Evolutionary conservation across 2,888 invertebrate genomes (phyloP).

Genomic region (Zootermopsis nevadensis): DNA sequence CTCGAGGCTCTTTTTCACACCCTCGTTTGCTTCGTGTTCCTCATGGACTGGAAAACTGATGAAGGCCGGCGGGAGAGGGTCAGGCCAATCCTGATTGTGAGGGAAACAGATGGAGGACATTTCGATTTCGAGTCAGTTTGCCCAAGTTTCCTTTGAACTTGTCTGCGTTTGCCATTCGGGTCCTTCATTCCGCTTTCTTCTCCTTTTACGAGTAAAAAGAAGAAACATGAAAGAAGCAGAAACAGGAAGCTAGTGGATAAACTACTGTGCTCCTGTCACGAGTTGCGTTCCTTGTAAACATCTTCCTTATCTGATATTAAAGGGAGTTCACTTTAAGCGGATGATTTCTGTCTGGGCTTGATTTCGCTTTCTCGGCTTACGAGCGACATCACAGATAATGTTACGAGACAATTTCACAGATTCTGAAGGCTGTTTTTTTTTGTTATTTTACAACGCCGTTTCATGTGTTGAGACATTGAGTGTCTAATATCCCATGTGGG

Average conservation of each 20-base stretch:
- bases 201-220: not conserved
- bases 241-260: conserved; percentile 22
- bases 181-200: not conserved
- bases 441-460: too few species aligned
- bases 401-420: too few species aligned
- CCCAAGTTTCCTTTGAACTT: conserved; percentile 39
- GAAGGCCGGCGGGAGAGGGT: not conserved
- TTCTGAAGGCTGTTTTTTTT: too few species aligned
- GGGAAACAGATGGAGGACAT: conserved; percentile 16
- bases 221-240: conserved; percentile 11
- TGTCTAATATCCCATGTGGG: too few species aligned
- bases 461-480: too few species aligned
- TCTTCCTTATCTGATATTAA: conserved; percentile 7
- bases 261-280: not conserved
- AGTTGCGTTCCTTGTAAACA: conserved; percentile 13
- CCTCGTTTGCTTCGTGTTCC: conserved; percentile 8
- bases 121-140: conserved; percentile 27
- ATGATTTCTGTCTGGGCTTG: too few species aligned
- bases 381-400: too few species aligned
- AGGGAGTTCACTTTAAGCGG: not conserved
- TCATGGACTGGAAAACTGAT: conserved; percentile 38
- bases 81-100: not conserved
- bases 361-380: too few species aligned
- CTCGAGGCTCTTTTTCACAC: conserved; percentile 35
- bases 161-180: conserved; percentile 26